Base-by-base conservation (phyloP, 37 sponge, comb jelly and placozoan species). In the Spongia lamella region DNA sequence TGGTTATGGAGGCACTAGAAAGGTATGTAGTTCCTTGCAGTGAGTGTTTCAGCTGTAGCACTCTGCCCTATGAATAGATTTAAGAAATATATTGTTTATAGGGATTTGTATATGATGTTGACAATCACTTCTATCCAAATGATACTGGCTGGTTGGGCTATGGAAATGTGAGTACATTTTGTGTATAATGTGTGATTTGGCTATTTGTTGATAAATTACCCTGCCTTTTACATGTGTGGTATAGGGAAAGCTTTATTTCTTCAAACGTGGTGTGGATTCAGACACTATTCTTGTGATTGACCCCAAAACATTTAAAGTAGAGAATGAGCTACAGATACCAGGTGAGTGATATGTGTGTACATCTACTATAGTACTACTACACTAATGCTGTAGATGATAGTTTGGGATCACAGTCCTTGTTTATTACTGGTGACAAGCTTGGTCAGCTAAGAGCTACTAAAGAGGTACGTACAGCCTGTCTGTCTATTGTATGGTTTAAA, bases 1-100 rank as follows among this genome's bases (percentile, higher is more conserved):
- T 38, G 92, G 92, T 13, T 92, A 87, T 62, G 81, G 88, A 14
- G 86, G 77, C 38, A 92, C 92, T 1, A 65, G 55, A 32, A 87
- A 77, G 83, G 88, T 86, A 30, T 3, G 60, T 16, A 33, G n/a
- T n/a, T 43, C 47, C 9, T 43, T 43, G 5, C 5, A 43, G 5
- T 9, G 9, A 43, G 47, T 43, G 7, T 9, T 43, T 43, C 47
- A 43, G 47, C 7, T 43, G 47, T 43, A 13, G 47, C 47, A 43
- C 9, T 43, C 7, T 43, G 5, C 47, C n/a, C n/a, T n/a, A n/a
- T n/a, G n/a, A n/a, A n/a, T n/a, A n/a, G n/a, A n/a, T n/a, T n/a
- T n/a, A n/a, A 43, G 7, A 43, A 9, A 13, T 52, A 9, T 59
- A 21, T 3, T 0, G 3, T 62, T 24, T 82, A 20, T 22, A 82